These are phyloP conservation scores for Bambusicola thoracicus DNA, from an alignment of 2,113 vertebrate genomes.

Conservation along the genomic window DNA sequence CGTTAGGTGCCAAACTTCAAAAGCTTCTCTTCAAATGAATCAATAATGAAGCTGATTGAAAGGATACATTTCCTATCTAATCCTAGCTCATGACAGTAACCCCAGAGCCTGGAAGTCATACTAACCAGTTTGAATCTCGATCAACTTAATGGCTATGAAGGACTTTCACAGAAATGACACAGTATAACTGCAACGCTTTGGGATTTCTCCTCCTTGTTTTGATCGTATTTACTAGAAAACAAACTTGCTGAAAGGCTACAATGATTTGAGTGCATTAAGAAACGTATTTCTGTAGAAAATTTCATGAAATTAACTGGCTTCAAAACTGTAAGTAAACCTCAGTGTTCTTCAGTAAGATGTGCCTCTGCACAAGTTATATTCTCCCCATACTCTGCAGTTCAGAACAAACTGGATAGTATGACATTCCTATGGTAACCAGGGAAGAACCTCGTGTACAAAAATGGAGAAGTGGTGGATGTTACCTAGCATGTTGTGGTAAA, in stretches of 20 bases:
- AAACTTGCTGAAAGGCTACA: not conserved
- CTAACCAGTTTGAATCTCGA: slow-evolving; percentile 62
- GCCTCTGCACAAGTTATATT: no score
- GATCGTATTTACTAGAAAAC: not conserved
- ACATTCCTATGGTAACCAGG: not conserved
- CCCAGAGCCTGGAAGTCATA: slow-evolving; percentile 41
- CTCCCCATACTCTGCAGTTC: rapidly evolving
- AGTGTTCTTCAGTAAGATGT: no score
- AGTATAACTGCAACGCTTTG: not conserved
- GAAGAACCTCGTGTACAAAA: slow-evolving; percentile 8
- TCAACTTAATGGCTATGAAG: not conserved
- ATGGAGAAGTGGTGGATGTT: slow-evolving; percentile 78
- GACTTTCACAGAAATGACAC: not conserved
- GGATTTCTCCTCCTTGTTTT: not conserved
- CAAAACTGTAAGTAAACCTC: no score
- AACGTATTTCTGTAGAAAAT: not conserved
- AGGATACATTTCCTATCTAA: not conserved
- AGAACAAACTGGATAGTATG: slow-evolving; percentile 38
- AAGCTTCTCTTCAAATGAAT: not conserved
- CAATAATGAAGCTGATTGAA: not conserved
- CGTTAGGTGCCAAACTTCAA: not conserved
- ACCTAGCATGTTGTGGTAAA: slow-evolving; percentile 85
- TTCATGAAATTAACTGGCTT: not conserved
- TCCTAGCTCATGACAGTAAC: not conserved
- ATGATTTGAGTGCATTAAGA: not conserved